Conservation (phyloP, 1,140 invertebrate genomes). For the Dolichoris vasculosae region DNA sequence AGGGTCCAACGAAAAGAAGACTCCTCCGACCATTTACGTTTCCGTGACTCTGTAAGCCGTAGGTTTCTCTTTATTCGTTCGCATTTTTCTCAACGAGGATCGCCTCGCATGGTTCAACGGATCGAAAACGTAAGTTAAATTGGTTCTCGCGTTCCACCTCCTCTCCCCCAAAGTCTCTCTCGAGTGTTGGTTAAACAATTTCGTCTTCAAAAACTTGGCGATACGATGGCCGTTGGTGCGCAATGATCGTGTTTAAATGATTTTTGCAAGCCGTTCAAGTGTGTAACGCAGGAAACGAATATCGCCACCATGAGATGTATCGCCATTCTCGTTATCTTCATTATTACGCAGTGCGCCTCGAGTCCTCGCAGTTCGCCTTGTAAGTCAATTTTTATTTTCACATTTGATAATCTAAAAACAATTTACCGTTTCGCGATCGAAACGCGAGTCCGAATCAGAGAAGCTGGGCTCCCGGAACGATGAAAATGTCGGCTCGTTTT, state of each 20-base stretch:
- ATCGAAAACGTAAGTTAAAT: not conserved
- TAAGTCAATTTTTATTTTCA: conserved; percentile 21
- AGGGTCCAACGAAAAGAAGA: conserved; percentile 31
- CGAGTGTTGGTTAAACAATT: not conserved
- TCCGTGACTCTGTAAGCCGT: not conserved
- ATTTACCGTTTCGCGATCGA: no score
- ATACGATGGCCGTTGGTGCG: not conserved
- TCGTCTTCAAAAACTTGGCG: not conserved
- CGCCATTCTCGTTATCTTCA: not conserved
- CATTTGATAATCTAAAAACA: not conserved
- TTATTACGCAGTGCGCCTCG: not conserved
- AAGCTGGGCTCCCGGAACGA: no score
- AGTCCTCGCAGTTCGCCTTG: conserved; percentile 22
- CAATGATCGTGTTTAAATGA: conserved; percentile 43
- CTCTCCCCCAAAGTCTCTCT: not conserved
- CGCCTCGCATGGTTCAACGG: conserved; percentile 8
- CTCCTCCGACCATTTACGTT: not conserved
- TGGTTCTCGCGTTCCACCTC: not conserved
- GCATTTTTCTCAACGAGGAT: not conserved
- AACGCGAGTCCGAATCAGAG: no score
- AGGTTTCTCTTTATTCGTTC: not conserved
- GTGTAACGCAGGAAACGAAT: conserved; percentile 38
- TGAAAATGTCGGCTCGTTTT: no score
- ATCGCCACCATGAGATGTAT: conserved; percentile 26
- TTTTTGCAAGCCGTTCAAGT: conserved; percentile 25